Conservation (phyloP, 2,113 vertebrate genomes). For the Pica pica region DNA sequence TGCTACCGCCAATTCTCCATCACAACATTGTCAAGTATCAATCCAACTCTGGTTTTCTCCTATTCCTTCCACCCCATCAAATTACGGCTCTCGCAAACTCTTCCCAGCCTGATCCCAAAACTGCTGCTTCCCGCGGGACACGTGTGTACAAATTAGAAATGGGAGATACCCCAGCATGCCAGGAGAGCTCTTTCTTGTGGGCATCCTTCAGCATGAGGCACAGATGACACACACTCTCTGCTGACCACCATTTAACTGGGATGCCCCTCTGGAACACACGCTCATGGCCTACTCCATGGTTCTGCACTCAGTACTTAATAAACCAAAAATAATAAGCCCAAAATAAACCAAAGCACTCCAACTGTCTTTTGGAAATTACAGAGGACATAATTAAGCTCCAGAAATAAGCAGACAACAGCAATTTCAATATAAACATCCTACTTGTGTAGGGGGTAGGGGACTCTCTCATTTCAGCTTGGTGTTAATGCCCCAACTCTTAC, state of each 20-base stretch:
- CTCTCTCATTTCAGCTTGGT: background rate
- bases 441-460: background rate
- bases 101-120: conserved; percentile 1
- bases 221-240: background rate
- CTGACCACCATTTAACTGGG: conserved; percentile 7
- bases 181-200: background rate
- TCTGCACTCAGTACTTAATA: background rate
- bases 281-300: conserved; percentile 23
- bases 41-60: background rate
- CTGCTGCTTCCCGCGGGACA: background rate
- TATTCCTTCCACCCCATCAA: background rate
- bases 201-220: background rate
- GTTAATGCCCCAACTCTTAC: background rate
- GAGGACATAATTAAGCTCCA: background rate
- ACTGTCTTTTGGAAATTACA: background rate
- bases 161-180: background rate
- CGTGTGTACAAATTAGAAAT: conserved; percentile 14
- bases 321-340: background rate
- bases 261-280: background rate
- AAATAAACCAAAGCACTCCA: background rate
- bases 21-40: background rate
- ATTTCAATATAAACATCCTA: conserved; percentile 27
- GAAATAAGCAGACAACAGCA: conserved; percentile 5
- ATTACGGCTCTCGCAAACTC: background rate
- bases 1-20: background rate